Conservation (phyloP, 2,113 vertebrate genomes). For the Pavo muticus region DNA sequence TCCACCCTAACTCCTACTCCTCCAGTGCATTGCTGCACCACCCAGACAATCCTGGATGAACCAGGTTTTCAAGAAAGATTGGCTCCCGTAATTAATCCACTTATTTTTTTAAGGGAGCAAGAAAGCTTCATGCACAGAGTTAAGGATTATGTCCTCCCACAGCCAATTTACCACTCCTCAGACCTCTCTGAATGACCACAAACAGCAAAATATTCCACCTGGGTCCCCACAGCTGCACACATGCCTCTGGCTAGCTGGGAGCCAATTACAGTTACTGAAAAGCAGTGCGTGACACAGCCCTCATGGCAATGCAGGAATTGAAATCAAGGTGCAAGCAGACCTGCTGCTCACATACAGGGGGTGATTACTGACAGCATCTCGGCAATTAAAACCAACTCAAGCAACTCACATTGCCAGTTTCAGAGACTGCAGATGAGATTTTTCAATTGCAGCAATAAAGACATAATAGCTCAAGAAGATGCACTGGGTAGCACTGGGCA, state of each 20-base stretch:
- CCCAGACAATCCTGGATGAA: not conserved
- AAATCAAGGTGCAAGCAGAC: not conserved
- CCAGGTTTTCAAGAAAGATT: conserved; percentile 61
- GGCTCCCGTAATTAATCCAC: conserved; percentile 7
- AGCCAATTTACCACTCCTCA: not conserved
- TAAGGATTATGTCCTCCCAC: not conserved
- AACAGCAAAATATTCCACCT: not conserved
- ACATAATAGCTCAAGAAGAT: not conserved
- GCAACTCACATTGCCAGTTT: not conserved
- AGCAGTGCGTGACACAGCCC: not conserved
- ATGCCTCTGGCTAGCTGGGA: not conserved
- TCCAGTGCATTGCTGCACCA: fast-evolving
- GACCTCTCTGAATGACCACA: not conserved
- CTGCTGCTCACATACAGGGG: not conserved
- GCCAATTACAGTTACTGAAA: not conserved
- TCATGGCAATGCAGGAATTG: not conserved
- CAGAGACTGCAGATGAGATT: not conserved
- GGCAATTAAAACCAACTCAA: not conserved
- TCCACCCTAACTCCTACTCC: conserved; percentile 29
- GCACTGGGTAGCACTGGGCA: not conserved
- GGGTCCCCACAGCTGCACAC: not conserved
- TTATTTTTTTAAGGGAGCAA: not conserved
- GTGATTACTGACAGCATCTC: not conserved
- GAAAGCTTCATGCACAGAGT: not conserved
- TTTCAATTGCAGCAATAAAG: conserved; percentile 30